These are phyloP conservation scores for Amiota communis DNA, from an alignment of 2,888 invertebrate genomes.

Conservation along the genomic window DNA sequence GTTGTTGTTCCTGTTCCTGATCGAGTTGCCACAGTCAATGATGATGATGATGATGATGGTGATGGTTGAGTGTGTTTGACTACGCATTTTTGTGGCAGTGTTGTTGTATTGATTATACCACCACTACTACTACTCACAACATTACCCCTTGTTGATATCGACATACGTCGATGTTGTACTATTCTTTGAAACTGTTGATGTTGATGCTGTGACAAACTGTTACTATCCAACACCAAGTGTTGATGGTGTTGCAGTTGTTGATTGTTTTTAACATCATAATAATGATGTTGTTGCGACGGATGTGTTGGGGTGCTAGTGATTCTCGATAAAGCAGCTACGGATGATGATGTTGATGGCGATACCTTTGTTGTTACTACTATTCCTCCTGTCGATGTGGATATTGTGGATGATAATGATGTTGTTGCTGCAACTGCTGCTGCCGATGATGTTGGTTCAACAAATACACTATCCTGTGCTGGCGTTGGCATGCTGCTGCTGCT, in stretches of 20 bases:
- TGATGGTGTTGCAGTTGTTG: conserved; percentile 35
- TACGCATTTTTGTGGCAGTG: conserved; percentile 50
- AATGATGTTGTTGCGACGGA: conserved; percentile 42
- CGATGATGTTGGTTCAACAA: conserved; percentile 51
- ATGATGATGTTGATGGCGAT: conserved; percentile 23
- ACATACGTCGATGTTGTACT: conserved; percentile 60
- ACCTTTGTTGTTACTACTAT: background rate
- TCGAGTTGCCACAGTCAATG: background rate
- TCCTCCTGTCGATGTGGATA: conserved; percentile 33
- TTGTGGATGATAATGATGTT: conserved; percentile 41
- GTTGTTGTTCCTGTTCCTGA: conserved; percentile 41
- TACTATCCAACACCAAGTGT: conserved; percentile 59
- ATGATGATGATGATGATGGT: conserved; percentile 14
- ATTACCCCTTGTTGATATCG: conserved; percentile 43
- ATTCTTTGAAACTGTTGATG: conserved; percentile 57
- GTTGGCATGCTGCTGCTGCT: conserved; percentile 50
- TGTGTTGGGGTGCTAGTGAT: conserved; percentile 19
- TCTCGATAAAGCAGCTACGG: too few species aligned
- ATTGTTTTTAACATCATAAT: conserved; percentile 25
- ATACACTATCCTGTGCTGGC: conserved; percentile 59
- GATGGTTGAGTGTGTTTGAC: conserved; percentile 45
- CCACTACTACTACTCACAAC: conserved; percentile 17
- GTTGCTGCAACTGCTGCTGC: conserved; percentile 43
- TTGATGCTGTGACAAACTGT: conserved; percentile 56
- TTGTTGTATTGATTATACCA: conserved; percentile 21